Evolutionary conservation across 2,113 vertebrate genomes (phyloP).

Genomic region (Heterocephalus glaber): DNA sequence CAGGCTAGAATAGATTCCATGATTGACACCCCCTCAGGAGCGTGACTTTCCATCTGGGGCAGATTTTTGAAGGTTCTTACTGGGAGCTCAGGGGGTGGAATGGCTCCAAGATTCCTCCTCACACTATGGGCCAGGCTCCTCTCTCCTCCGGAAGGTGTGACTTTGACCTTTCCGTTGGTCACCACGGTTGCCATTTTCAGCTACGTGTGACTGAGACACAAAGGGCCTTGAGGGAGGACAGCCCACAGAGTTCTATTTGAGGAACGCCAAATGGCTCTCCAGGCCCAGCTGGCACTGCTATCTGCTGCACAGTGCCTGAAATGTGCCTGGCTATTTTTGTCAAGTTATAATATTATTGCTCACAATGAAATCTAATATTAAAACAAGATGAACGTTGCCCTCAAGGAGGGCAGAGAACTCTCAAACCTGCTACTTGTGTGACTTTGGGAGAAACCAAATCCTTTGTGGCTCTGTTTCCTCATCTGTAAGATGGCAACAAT

Average conservation of each 20-base stretch:
- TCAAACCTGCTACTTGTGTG: neutral
- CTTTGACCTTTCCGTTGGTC: constrained; percentile 71
- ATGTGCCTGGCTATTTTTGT: constrained; percentile 68
- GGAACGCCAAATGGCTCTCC: constrained; percentile 73
- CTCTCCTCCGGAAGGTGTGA: constrained; percentile 40
- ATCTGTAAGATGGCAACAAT: neutral
- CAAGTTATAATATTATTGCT: constrained; percentile 75
- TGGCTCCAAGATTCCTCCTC: constrained; percentile 24
- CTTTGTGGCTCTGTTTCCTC: neutral
- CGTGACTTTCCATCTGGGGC: constrained; percentile 67
- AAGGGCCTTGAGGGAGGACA: constrained; percentile 60
- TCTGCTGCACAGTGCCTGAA: constrained; percentile 56
- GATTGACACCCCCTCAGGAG: constrained; percentile 52
- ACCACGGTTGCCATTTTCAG: constrained; percentile 64
- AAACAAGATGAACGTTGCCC: constrained; percentile 33
- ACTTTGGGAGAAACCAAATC: neutral
- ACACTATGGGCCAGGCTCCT: neutral
- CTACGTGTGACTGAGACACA: constrained; percentile 57
- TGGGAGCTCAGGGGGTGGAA: neutral
- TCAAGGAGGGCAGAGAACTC: neutral
- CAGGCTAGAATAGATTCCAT: constrained; percentile 62
- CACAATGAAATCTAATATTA: constrained; percentile 66
- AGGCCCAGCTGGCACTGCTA: constrained; percentile 66
- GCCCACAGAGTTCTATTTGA: constrained; percentile 80
- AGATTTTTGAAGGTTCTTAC: constrained; percentile 48